Conservation (phyloP, 2,888 invertebrate genomes). For the Cabera pusaria region DNA sequence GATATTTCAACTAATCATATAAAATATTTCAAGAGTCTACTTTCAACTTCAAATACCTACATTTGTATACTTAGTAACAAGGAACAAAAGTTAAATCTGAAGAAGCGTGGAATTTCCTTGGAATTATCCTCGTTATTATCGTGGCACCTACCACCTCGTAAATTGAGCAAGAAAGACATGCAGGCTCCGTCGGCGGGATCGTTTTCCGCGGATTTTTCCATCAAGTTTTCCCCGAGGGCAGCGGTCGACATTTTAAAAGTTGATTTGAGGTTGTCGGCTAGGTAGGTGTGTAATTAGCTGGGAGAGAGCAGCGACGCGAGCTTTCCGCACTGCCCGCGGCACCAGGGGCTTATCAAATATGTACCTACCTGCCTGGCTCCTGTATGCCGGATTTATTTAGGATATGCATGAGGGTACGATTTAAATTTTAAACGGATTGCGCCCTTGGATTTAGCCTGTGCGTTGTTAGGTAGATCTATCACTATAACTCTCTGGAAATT, state of each 20-base stretch:
- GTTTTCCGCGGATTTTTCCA: conserved; percentile 34
- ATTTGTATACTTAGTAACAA: no score
- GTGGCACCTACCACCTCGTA: conserved; percentile 1
- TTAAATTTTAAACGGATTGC: conserved; percentile 83
- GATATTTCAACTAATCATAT: no score
- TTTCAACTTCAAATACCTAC: no score
- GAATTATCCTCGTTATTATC: conserved; percentile 8
- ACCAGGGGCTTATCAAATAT: conserved; percentile 77
- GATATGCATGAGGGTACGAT: conserved; percentile 82
- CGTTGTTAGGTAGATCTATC: conserved; percentile 78
- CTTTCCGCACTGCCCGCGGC: conserved; percentile 53
- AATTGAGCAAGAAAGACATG: conserved; percentile 16
- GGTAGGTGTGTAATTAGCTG: conserved; percentile 71
- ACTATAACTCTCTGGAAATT: conserved; percentile 57
- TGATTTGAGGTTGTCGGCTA: conserved; percentile 61
- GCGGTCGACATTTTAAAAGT: conserved; percentile 49
- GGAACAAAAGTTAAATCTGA: no score
- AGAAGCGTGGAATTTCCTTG: conserved; percentile 6
- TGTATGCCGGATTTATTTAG: conserved; percentile 80
- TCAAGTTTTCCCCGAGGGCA: conserved; percentile 22
- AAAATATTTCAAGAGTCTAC: no score
- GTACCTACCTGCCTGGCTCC: conserved; percentile 74
- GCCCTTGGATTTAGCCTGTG: conserved; percentile 76
- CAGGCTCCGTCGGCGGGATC: conserved; percentile 31
- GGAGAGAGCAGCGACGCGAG: conserved; percentile 61